Percentiles rank a stretch among this genome's conserved stretches.
phyloP scores from a whole-genome alignment of 2,797 vertebrate genomes.

The Enteromius radiatus region DNA sequence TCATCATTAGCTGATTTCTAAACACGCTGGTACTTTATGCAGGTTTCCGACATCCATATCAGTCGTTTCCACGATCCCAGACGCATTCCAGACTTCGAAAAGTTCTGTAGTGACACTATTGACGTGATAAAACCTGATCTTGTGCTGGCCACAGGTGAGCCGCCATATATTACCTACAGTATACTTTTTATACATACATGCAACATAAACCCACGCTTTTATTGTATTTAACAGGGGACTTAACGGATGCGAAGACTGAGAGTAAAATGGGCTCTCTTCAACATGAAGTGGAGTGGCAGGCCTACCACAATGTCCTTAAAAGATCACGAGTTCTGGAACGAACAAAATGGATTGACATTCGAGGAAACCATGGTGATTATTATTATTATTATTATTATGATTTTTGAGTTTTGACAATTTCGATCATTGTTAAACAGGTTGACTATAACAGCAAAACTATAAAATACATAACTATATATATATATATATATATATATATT shows the following conservation, averaged over 20 bases:
- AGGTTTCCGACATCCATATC: conserved; percentile 98
- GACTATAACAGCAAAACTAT: too few relatives aligned
- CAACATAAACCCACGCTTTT: neutral
- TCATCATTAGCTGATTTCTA: conserved; percentile 1
- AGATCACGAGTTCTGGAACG: conserved; percentile 90
- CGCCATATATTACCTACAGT: neutral
- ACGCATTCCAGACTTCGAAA: conserved; percentile 89
- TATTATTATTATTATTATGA: neutral
- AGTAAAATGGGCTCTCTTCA: conserved; percentile 92
- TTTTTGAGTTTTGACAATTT: neutral
- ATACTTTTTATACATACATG: neutral
- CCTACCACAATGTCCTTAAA: conserved; percentile 90
- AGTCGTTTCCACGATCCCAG: conserved; percentile 89
- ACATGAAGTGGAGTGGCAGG: conserved; percentile 94
- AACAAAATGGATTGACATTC: conserved; percentile 96
- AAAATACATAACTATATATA: too few relatives aligned
- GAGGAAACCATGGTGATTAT: conserved; percentile 93
- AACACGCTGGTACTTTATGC: conserved; percentile 45
- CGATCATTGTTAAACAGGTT: too few relatives aligned
- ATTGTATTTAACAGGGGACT: conserved; percentile 82
- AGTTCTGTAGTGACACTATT: conserved; percentile 91
- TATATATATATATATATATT: too few relatives aligned
- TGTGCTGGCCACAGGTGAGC: conserved; percentile 93
- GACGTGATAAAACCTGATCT: conserved; percentile 88
- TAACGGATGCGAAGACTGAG: conserved; percentile 93